A percentile compares a stretch with the other conserved stretches of the same genome.
Evolutionary conservation across 2,113 vertebrate genomes (phyloP).

Genomic region (Mormoops blainvillei): DNA sequence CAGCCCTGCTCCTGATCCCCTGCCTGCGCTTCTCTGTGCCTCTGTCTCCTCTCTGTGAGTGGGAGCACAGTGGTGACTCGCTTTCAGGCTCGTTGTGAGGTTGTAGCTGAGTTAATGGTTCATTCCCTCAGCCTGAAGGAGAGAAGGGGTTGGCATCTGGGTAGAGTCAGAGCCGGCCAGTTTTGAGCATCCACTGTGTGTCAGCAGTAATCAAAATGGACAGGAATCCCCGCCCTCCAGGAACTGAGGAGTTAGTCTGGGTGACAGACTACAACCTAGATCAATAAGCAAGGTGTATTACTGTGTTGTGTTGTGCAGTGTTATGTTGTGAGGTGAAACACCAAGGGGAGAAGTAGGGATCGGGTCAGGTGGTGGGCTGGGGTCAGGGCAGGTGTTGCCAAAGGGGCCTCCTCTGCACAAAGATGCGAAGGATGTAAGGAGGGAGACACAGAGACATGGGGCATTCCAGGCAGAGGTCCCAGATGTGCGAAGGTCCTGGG

Average conservation of each 20-base stretch:
- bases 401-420: background rate
- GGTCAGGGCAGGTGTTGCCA: background rate
- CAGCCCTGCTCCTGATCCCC: background rate
- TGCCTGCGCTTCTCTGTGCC: background rate
- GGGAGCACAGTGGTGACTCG: background rate
- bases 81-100: background rate
- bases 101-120: background rate
- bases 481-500: background rate
- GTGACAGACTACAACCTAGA: background rate
- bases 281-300: background rate
- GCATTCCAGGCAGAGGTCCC: background rate
- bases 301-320: background rate
- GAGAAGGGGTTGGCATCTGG: background rate
- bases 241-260: background rate
- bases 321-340: background rate
- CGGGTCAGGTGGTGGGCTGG: fast-evolving
- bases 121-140: background rate
- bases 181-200: no score
- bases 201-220: background rate
- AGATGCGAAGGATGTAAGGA: background rate
- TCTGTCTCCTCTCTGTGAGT: background rate
- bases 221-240: background rate
- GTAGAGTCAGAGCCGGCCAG: background rate
- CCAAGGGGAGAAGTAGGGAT: background rate
- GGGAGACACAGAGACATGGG: fast-evolving